These are phyloP conservation scores for Sialia sialis DNA, from an alignment of 2,113 vertebrate species.

Conservation along the genomic window DNA sequence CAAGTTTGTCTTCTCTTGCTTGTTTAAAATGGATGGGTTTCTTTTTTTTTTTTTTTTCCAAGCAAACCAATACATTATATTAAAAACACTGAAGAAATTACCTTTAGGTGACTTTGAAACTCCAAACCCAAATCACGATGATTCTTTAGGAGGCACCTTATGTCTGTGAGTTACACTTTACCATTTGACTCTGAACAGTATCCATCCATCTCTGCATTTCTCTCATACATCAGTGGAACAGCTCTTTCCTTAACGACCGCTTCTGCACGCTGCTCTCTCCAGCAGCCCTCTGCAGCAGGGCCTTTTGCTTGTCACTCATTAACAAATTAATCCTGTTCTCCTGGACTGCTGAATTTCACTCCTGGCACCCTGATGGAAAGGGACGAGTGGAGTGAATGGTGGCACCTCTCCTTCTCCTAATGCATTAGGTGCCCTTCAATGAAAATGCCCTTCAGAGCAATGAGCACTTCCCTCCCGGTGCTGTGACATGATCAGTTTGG, in stretches of 20 bases:
- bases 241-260: not conserved
- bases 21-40: not conserved
- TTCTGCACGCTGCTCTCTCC: not conserved
- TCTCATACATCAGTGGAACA: not conserved
- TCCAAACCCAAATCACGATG: not conserved
- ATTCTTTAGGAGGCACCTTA: not conserved
- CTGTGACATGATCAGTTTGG: not conserved
- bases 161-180: not conserved
- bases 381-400: conserved; percentile 28
- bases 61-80: not conserved
- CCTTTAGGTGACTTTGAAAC: conserved; percentile 30
- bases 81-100: not conserved
- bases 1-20: not conserved
- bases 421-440: not conserved
- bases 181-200: not conserved
- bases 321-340: conserved; percentile 1
- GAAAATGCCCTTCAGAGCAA: not conserved
- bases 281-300: not conserved
- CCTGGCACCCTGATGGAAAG: not conserved
- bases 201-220: not conserved
- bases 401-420: not conserved
- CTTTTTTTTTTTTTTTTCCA: not conserved
- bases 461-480: not conserved
- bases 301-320: not conserved
- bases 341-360: not conserved